Evolutionary conservation across 2,888 invertebrate genomes (phyloP).

Genomic region (Corythucha ciliata): DNA sequence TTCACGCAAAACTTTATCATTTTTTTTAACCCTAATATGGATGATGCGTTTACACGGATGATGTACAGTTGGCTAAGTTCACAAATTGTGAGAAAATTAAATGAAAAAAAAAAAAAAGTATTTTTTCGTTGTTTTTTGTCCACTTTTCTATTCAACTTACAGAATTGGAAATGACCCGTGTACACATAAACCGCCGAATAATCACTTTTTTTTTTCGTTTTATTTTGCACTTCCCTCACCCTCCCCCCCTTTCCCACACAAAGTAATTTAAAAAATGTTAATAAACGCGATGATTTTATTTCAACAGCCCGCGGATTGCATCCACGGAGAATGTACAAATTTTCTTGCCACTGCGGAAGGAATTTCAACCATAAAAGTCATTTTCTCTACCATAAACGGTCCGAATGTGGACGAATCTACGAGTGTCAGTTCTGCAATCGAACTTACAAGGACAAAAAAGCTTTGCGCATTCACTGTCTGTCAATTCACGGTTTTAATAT

Average conservation of each 20-base stretch:
- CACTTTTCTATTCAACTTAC: too few relatives aligned
- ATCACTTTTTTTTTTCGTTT: background rate
- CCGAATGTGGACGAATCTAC: slow-evolving; percentile 22
- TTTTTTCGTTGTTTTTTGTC: too few relatives aligned
- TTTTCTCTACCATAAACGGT: slow-evolving; percentile 16
- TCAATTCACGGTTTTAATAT: background rate
- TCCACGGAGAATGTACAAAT: slow-evolving; percentile 4
- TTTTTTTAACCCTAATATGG: too few relatives aligned
- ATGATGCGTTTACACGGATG: too few relatives aligned
- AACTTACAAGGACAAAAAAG: background rate
- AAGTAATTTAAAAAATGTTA: background rate
- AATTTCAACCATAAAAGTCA: slow-evolving; percentile 19
- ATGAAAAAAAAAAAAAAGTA: too few relatives aligned
- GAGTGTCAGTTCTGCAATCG: slow-evolving; percentile 17
- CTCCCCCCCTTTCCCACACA: background rate
- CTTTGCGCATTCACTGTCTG: background rate
- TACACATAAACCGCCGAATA: too few relatives aligned
- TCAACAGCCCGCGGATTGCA: background rate
- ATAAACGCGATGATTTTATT: background rate
- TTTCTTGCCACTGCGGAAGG: slow-evolving; percentile 21
- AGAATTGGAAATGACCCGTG: too few relatives aligned
- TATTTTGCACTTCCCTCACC: background rate
- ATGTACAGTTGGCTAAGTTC: too few relatives aligned
- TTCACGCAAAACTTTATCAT: too few relatives aligned
- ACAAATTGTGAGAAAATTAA: too few relatives aligned